Evolutionary conservation across 64 coral and sea anemone species (phyloP), one percentile per base, ranked within the genome.

Genomic region (Dendrophyllia cribrosa): DNA sequence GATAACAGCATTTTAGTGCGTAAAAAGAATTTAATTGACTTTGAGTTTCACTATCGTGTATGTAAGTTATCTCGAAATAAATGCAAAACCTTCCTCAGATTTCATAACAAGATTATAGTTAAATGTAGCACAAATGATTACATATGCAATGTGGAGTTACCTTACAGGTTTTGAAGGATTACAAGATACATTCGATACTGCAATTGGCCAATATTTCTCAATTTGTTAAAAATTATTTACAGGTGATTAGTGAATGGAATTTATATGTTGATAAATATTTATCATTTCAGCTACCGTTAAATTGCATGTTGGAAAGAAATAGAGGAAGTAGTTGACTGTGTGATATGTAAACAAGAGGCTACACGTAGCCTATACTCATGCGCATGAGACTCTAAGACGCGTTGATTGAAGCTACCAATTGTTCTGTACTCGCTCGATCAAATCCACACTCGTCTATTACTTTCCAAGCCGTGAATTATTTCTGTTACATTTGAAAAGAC

Each of bases 261-360:
- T 9, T 10, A 51, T 77, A 11, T 46, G 20, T 77, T 9, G 43
- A 10, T 11, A 9, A 49, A 77, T 49, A 49, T 47, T 77, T 77
- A 77, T 77, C 25, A 49, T 77, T 77, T 77, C 74, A 77, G 74
- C 8, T 47, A 77, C 43, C 19, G 7, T 77, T 47, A 1, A 77
- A 77, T 77, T 10, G 47, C 11, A 24, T 49, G 74, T 77, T 34
- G 34, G 34, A 34, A 34, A 34, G 34, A 34, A 20, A 76, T 76
- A 23, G 73, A 23, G n/a, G 73, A 20, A 34, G 26, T 14, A 76
- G 49, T 17, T 5, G 68, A 87, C 26, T n/a, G n/a, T 88, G 71
- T 64, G 23, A 88, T 88, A 19, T 88, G 86, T 88, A 74, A 75
- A n/a, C n/a, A n/a, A n/a, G n/a, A n/a, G n/a, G n/a, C n/a, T n/a